These are phyloP conservation scores for Threskiornis aethiopicus DNA, from an alignment of 2,797 vertebrate genomes.

Conservation along the genomic window DNA sequence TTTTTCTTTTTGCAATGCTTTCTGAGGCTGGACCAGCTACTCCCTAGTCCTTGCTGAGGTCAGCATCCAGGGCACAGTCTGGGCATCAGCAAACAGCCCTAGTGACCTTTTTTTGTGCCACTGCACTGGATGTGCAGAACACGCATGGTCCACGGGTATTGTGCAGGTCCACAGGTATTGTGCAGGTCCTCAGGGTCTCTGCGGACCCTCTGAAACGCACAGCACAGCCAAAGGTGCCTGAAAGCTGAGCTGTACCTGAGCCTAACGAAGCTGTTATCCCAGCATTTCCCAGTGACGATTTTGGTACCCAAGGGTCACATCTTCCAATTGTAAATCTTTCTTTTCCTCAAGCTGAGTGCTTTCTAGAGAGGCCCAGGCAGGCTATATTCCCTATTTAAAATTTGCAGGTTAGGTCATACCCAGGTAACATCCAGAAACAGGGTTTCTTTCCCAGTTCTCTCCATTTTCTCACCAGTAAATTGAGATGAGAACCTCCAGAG, in stretches of 20 bases:
- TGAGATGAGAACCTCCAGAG: neutral
- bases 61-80: neutral
- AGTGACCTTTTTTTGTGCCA: neutral
- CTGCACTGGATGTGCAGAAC: neutral
- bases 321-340: neutral
- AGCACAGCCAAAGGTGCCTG: neutral
- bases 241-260: neutral
- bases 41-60: neutral
- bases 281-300: neutral
- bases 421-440: neutral
- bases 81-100: neutral
- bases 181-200: neutral
- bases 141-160: accelerated
- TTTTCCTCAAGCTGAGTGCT: neutral
- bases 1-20: neutral
- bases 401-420: neutral
- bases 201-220: neutral
- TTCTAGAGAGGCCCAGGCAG: neutral
- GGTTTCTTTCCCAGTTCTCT: neutral
- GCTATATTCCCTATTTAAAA: neutral
- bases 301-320: neutral
- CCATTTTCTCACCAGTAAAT: neutral
- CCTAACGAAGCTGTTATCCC: neutral
- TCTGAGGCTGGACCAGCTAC: neutral
- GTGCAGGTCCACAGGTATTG: neutral